Percentiles rank a stretch among this genome's conserved stretches.
Conservation (phyloP, 2,797 vertebrate species). For the Falco novaeseelandiae region DNA sequence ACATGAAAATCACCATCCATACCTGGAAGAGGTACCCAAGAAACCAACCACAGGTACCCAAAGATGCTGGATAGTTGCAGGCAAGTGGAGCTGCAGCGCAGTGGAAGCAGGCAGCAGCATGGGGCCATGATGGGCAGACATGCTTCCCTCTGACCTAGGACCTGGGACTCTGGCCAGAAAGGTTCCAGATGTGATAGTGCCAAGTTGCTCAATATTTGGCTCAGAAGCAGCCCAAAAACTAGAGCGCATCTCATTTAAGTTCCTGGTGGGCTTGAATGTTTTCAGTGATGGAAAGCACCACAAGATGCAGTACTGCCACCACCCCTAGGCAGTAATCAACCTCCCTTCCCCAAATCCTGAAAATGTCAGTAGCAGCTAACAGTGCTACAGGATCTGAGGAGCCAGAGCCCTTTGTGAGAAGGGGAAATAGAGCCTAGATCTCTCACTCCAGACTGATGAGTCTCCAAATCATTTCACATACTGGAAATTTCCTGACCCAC, state of each 20-base stretch:
- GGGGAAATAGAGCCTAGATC: not conserved
- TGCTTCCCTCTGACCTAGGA: not conserved
- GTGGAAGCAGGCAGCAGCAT: not conserved
- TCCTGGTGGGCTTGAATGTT: not conserved
- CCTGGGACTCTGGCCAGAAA: not conserved
- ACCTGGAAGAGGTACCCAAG: not conserved
- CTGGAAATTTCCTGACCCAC: not conserved
- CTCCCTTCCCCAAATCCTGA: not conserved
- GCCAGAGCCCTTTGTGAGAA: not conserved
- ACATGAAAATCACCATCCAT: not conserved
- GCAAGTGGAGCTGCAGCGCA: not conserved
- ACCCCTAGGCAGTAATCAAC: not conserved
- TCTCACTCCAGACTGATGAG: not conserved
- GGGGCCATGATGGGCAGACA: not conserved
- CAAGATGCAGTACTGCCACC: too few relatives aligned
- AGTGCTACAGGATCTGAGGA: not conserved
- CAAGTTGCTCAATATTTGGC: not conserved
- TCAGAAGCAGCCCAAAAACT: not conserved
- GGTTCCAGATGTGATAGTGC: not conserved
- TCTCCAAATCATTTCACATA: not conserved
- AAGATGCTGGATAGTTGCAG: not conserved
- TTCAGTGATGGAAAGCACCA: not conserved
- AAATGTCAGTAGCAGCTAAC: not conserved
- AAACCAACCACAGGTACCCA: not conserved
- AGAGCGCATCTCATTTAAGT: not conserved